Evolutionary conservation across 2,888 invertebrate genomes (phyloP).

Genomic region (Heteropelma amictum): DNA sequence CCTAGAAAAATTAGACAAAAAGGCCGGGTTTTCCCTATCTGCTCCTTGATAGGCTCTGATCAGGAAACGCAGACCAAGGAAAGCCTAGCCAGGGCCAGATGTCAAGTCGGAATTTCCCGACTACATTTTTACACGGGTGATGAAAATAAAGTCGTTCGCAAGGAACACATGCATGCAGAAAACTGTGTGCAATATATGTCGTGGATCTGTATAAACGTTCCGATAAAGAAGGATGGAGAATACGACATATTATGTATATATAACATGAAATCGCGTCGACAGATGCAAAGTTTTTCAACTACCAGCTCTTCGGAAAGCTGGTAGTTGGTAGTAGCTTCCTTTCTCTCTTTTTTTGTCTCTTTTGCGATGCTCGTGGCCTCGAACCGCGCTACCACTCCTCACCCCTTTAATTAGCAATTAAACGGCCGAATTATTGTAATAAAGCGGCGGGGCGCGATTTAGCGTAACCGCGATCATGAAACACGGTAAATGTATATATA

Average conservation of each 20-base stretch:
- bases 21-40: no score
- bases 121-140: no score
- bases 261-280: constrained; percentile 63
- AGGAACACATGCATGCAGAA: no score
- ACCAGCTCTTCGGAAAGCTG: no score
- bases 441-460: constrained; percentile 61
- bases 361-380: constrained; percentile 10
- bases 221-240: constrained; percentile 13
- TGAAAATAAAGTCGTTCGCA: no score
- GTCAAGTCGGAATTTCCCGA: no score
- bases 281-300: constrained; percentile 64
- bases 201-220: constrained; percentile 45
- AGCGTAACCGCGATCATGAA: constrained; percentile 45
- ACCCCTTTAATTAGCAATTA: constrained; percentile 71
- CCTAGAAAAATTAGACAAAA: no score
- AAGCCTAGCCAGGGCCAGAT: no score
- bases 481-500: constrained; percentile 11
- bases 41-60: no score
- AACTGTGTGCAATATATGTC: constrained; percentile 2
- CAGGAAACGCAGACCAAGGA: no score
- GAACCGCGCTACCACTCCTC: constrained; percentile 17
- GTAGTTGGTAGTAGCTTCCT: constrained; percentile 40
- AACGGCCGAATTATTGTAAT: constrained; percentile 74
- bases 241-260: constrained; percentile 53
- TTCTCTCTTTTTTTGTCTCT: not conserved